phyloP scores from a whole-genome alignment of 2,113 vertebrate species.

The Cnemophilus loriae region DNA sequence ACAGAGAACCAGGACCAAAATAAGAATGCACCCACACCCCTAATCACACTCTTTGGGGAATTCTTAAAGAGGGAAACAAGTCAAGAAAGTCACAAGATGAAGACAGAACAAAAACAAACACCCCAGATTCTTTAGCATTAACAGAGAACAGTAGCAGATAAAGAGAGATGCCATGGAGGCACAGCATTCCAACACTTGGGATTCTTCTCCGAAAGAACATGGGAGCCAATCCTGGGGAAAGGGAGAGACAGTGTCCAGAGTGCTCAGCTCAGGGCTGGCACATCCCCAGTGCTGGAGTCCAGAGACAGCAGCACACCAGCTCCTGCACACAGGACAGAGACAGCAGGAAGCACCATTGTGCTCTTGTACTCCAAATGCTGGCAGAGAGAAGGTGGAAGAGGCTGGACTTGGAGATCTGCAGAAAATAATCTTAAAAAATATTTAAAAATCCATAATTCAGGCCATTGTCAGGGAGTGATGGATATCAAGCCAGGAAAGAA shows the following conservation, averaged over 20 bases:
- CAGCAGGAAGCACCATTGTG: neutral
- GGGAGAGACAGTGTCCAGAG: neutral
- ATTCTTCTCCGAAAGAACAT: rapidly evolving
- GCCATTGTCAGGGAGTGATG: neutral
- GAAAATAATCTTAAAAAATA: neutral
- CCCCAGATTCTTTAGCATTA: neutral
- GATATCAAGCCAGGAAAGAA: neutral
- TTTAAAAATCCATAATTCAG: neutral
- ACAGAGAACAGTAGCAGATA: neutral
- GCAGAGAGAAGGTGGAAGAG: neutral
- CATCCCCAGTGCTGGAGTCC: neutral
- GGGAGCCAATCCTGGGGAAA: neutral
- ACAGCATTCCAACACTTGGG: neutral
- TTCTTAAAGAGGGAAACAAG: neutral
- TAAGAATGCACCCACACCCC: neutral
- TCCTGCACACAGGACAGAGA: neutral
- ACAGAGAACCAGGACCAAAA: neutral
- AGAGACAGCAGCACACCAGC: neutral
- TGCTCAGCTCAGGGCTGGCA: neutral
- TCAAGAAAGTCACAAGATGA: rapidly evolving
- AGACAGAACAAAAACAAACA: neutral
- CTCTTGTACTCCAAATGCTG: neutral
- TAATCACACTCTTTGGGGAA: neutral
- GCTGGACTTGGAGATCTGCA: neutral
- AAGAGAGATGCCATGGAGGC: neutral